Conservation (phyloP, 2,888 invertebrate genomes). For the Nephrocerus scutellatus region DNA sequence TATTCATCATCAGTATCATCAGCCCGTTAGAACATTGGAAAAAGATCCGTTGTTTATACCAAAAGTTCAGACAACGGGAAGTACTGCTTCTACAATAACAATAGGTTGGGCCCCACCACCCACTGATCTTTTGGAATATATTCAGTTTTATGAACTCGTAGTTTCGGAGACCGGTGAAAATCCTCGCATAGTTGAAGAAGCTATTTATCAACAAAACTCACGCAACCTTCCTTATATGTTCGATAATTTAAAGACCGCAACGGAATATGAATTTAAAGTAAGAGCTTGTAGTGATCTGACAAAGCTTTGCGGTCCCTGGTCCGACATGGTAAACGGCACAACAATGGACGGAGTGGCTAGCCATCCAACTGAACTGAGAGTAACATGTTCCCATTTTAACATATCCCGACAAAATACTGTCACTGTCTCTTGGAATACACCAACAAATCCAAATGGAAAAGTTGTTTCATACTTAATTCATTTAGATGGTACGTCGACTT, state of each 20-base stretch:
- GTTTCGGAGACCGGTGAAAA: constrained; percentile 55
- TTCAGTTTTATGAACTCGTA: constrained; percentile 68
- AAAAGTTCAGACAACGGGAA: constrained; percentile 67
- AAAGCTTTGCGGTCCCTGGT: constrained; percentile 69
- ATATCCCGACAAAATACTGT: constrained; percentile 52
- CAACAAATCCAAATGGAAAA: constrained; percentile 67
- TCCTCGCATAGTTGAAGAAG: constrained; percentile 50
- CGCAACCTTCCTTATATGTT: constrained; percentile 71
- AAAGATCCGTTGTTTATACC: constrained; percentile 74
- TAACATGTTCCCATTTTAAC: constrained; percentile 61
- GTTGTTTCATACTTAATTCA: constrained; percentile 69
- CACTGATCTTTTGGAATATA: constrained; percentile 57
- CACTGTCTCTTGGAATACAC: constrained; percentile 66
- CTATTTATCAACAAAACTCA: constrained; percentile 59
- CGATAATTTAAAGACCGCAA: constrained; percentile 65
- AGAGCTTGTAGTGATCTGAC: constrained; percentile 76
- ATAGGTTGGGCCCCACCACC: constrained; percentile 72
- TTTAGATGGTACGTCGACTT: constrained; percentile 53
- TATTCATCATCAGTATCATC: constrained; percentile 50
- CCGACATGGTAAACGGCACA: constrained; percentile 67
- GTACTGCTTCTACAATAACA: constrained; percentile 62
- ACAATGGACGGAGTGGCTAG: constrained; percentile 77
- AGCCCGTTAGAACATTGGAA: constrained; percentile 57
- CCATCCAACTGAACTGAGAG: constrained; percentile 61
- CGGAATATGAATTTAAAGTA: constrained; percentile 71